Evolutionary conservation across 2,888 invertebrate species (phyloP), one percentile per base, ranked within the genome.

Genomic region (Iphiclides podalirius): DNA sequence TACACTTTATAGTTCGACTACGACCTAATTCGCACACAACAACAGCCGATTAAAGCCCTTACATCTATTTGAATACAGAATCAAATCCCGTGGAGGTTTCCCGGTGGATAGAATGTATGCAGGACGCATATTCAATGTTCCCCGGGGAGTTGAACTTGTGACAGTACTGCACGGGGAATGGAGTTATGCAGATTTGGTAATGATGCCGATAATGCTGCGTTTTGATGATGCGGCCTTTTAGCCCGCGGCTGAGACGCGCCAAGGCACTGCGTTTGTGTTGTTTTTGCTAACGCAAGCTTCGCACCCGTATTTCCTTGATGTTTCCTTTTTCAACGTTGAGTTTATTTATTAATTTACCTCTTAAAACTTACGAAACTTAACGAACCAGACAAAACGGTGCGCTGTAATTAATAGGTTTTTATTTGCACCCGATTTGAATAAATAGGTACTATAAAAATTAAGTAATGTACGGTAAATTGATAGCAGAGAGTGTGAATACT

Each of bases 171-270:
- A 70, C 51, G 57, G 66, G 68, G 70, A 78, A 81, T 72, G 73
- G 72, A 70, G 79, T 83, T 85, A 85, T 85, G 86, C 79, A 86
- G 75, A 85, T 85, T 70, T 63, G 43, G 69, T 78, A 75, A 76
- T 75, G 72, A 79, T 70, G 75, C 75, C 63, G 60, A 67, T 71
- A 70, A 67, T 52, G 65, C 62, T 62, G 52, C 61, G 63, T 68
- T 72, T 72, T 70, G 67, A 69, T 70, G 71, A 67, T 64, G 67
- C 57, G 63, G 60, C 60, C 59, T 59, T 60, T 63, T 59, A 53
- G 56, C 55, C 45, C 52, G 52, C 45, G 53, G 55, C 48, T 44
- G 44, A 36, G 39, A 49, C 50, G n/a, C 20, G 20, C 6, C 20
- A 4, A 3, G 20, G 20, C 20, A 4, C 6, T 20, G 20, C 3